Evolutionary conservation across 2,888 invertebrate genomes (phyloP), one percentile per base, ranked within the genome.

Genomic region (Trilocha varians): DNA sequence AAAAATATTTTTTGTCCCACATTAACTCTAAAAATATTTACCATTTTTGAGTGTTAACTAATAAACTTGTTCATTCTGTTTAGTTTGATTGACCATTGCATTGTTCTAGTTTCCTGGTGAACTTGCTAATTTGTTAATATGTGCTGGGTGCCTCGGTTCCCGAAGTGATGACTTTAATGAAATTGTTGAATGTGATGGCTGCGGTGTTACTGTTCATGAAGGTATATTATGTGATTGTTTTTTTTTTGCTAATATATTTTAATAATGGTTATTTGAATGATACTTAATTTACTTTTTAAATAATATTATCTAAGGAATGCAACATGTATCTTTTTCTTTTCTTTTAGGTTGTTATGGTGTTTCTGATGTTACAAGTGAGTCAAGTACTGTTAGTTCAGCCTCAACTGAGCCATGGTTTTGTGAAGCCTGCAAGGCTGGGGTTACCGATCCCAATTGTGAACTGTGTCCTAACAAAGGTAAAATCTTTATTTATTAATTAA

Each of bases 351-450:
- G 98, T 66, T 98, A 98, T 78, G 98, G 98, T 5, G 94, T 98
- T 33, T 94, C 95, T 36, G 98, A 98, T 69, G 92, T 93, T 36
- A 93, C 93, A 34, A 97, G 96, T 78, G 91, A 96, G 48, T 94
- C 95, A 4, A 97, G 97, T 65, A 96, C 97, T 16, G 94, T 95
- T 50, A 98, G 98, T 11, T 92, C 97, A 0, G 96, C 96, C 41
- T 96, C 97, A 17, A 98, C 98, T 0, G 98, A 99, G 52, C 98
- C 98, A 0, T 99, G 99, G 99, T 99, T 99, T 78, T 99, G 99
- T 85, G 99, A 99, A 74, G 96, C 98, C 4, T 99, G 99, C 66
- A 93, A 95, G 59, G 97, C 97, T 14, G 96, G 96, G 0, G 91
- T 95, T 11, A 90, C 88, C 11, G 93, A 94, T 70, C 98, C 98